phyloP scores from a whole-genome alignment of 2,888 invertebrate species.

The Spodoptera picta region DNA sequence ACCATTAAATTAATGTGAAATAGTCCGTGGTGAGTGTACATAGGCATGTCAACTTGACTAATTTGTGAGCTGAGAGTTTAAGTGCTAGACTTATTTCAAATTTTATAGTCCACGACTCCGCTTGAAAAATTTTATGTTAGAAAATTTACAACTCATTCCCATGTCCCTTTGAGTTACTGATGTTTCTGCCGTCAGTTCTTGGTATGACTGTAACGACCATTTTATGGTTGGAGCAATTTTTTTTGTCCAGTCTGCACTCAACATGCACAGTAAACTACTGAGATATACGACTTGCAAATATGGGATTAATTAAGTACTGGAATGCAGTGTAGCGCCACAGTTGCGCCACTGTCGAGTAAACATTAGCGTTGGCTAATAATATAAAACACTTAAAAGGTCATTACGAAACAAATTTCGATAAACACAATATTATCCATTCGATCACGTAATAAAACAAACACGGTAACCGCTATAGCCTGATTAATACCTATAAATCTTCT shows the following conservation, averaged over 20 bases:
- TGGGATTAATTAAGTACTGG: constrained; percentile 25
- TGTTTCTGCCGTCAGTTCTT: constrained; percentile 65
- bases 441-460: constrained; percentile 80
- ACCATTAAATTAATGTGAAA: constrained; percentile 68
- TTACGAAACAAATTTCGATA: constrained; percentile 77
- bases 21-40: constrained; percentile 56
- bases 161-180: constrained; percentile 68
- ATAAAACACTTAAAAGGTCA: constrained; percentile 74
- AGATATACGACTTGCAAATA: constrained; percentile 62
- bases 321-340: constrained; percentile 24
- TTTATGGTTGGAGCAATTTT: constrained; percentile 67
- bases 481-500: constrained; percentile 79
- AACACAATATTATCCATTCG: constrained; percentile 71
- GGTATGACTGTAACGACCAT: constrained; percentile 67
- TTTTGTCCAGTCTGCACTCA: constrained; percentile 55
- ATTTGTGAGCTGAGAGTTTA: constrained; percentile 67
- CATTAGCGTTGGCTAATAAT: constrained; percentile 73
- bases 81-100: constrained; percentile 61
- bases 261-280: constrained; percentile 61
- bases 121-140: constrained; percentile 62
- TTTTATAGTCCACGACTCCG: constrained; percentile 54
- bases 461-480: constrained; percentile 70
- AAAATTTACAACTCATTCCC: constrained; percentile 70
- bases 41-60: constrained; percentile 61
- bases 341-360: constrained; percentile 48